Percentiles rank a stretch among this genome's conserved stretches.
These are phyloP conservation scores for Manacus vitellinus DNA, from an alignment of 2,113 vertebrate genomes.

Conservation along the genomic window DNA sequence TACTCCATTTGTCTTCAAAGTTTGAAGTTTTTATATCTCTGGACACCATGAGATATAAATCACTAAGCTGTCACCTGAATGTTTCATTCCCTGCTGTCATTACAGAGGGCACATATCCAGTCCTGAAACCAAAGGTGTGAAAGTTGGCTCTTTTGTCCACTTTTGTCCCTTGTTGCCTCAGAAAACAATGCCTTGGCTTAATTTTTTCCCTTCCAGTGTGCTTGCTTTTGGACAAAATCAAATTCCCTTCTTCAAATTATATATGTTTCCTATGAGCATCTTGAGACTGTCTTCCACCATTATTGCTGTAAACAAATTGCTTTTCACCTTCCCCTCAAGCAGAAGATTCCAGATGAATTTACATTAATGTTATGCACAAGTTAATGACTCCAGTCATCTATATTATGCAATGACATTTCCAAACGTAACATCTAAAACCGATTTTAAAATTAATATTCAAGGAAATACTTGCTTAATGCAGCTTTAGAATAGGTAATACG, in stretches of 20 bases:
- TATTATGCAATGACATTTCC: slow-evolving; percentile 3
- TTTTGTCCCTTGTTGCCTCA: background rate
- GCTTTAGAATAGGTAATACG: background rate
- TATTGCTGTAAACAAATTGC: background rate
- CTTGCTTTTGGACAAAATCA: background rate
- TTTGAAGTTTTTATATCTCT: background rate
- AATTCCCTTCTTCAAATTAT: background rate
- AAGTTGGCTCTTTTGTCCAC: background rate
- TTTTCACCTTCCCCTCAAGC: background rate
- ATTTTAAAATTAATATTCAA: slow-evolving; percentile 21
- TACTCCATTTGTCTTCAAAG: background rate
- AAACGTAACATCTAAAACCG: background rate
- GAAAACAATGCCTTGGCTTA: background rate
- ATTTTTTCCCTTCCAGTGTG: background rate
- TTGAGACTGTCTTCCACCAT: background rate
- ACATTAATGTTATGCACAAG: background rate
- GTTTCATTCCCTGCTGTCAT: background rate
- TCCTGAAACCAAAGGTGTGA: background rate
- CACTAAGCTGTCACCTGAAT: background rate
- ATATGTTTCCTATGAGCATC: background rate
- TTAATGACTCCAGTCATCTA: background rate
- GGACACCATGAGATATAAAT: background rate
- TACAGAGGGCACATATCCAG: background rate
- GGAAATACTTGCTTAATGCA: background rate
- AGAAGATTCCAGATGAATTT: background rate